A percentile compares a stretch with the other conserved stretches of the same genome.
Evolutionary conservation across 2,113 vertebrate genomes (phyloP).

Genomic region (Nothocercus nigrocapillus): DNA sequence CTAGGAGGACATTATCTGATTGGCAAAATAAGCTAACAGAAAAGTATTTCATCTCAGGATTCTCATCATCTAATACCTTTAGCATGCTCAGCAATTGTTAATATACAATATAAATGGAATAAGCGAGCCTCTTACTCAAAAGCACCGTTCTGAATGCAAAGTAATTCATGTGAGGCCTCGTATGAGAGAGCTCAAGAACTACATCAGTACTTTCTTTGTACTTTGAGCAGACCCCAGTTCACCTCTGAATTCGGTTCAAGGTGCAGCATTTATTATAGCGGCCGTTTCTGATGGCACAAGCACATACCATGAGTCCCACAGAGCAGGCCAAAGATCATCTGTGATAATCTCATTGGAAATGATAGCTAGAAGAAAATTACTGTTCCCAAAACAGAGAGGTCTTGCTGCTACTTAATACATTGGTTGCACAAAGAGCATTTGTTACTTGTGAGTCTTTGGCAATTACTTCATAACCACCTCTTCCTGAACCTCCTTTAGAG

Average conservation of each 20-base stretch:
- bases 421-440: conserved; percentile 35
- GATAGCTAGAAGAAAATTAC: conserved; percentile 10
- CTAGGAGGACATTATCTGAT: background rate
- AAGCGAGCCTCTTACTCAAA: background rate
- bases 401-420: conserved; percentile 24
- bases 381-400: conserved; percentile 40
- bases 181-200: background rate
- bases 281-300: conserved; percentile 6
- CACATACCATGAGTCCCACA: background rate
- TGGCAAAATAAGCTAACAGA: background rate
- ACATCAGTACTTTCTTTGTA: background rate
- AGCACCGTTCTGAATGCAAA: background rate
- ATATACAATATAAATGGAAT: background rate
- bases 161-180: background rate
- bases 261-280: background rate
- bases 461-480: conserved; percentile 21
- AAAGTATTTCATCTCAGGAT: background rate
- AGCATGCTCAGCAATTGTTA: background rate
- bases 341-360: conserved; percentile 8
- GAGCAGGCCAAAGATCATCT: background rate
- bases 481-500: conserved; percentile 8
- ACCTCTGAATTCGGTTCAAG: background rate
- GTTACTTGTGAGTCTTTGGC: conserved; percentile 51
- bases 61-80: background rate
- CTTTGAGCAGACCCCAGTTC: background rate